Base-by-base conservation (phyloP, 2,888 invertebrate species). In the Tanytarsus gracilentus region DNA sequence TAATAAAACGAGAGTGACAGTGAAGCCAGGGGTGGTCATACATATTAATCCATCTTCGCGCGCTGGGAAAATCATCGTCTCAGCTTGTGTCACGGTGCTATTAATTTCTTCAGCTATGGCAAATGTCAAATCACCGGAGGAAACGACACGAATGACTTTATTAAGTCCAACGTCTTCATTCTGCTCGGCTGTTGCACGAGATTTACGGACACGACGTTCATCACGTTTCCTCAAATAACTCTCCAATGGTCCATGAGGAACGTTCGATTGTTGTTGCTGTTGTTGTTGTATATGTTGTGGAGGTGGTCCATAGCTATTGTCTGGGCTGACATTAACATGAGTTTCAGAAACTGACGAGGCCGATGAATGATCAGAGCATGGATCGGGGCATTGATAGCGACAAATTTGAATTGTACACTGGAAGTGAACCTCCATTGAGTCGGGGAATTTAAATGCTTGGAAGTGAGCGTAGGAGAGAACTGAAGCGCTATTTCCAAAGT, bases 371-470 rank as follows among this genome's bases (percentile, higher is more conserved):
- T 87, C 87, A 1, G 88, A 85, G 69, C 93, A 94, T 69, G 94
- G 94, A 65, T 93, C 93, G 0, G 94, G 94, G 68, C 94, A 94
- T 67, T 91, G 88, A 68, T 91, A 90, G 66, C 93, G 80, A 71
- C 94, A 94, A 67, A 94, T 93, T 72, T 94, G 93, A 64, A 94
- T 93, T 27, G 93, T 93, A 71, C 93, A 94, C 71, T 93, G 92
- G 79, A 94, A 94, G 71, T 94, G 93, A 0, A 94, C 94, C 71
- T 94, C 93, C 93, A 94, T 94, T 1, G 92, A 92, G 69, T 94
- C 94, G 0, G 94, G 94, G 77, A 94, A 94, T 70, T 94, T 94
- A 75, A 94, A 94, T 0, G 94, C 94, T 75, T 93, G 92, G 82
- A 93, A 93, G 72, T 92, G 90, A 0, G 93, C 92, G 69, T 93